Evolutionary conservation across 1,140 invertebrate genomes (phyloP).

Genomic region (Rhopalosiphum padi): DNA sequence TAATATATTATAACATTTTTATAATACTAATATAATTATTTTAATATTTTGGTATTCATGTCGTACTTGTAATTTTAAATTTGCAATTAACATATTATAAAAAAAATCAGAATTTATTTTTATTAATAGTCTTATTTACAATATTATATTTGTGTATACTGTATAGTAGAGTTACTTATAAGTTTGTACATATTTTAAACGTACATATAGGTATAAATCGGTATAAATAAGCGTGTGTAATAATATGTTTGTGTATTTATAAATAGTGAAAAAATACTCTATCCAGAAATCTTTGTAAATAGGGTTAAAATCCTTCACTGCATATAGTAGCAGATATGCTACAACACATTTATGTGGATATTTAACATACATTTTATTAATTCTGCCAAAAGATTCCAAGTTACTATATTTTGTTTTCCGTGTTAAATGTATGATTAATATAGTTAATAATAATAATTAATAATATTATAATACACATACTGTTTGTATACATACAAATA

Average conservation of each 20-base stretch:
- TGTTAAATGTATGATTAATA: not conserved
- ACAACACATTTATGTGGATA: no score
- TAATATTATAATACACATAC: no score
- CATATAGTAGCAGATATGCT: no score
- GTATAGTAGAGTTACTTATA: not conserved
- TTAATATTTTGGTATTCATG: no score
- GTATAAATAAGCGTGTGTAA: no score
- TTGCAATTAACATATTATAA: not conserved
- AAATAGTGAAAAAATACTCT: not conserved
- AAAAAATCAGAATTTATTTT: not conserved
- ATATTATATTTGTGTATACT: no score
- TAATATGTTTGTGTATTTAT: not conserved
- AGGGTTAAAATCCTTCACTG: not conserved
- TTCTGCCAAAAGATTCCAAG: not conserved
- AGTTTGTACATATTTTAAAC: not conserved
- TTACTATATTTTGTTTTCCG: not conserved
- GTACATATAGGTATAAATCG: no score
- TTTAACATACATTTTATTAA: not conserved
- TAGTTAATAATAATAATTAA: not conserved
- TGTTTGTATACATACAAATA: not conserved
- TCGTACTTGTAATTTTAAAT: not conserved
- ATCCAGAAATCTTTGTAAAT: not conserved
- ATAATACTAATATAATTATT: not conserved
- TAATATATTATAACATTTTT: not conserved
- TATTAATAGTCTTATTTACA: not conserved